These are phyloP conservation scores for Cyphomyrus plagiostoma DNA, from an alignment of 2,113 vertebrate species.

Conservation along the genomic window DNA sequence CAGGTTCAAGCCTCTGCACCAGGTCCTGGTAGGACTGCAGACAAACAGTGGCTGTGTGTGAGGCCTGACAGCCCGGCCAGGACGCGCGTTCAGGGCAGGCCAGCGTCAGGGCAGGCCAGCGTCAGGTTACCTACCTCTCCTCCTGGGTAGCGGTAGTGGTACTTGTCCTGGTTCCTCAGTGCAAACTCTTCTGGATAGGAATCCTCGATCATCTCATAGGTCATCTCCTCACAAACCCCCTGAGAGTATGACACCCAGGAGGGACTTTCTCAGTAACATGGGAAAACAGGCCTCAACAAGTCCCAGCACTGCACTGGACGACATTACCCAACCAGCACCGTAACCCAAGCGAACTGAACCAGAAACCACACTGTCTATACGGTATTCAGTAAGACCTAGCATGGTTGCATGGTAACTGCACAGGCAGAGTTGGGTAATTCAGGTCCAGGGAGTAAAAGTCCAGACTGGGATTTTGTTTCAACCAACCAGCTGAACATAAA, in stretches of 20 bases:
- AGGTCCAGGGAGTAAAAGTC: too few relatives aligned
- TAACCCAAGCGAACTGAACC: too few relatives aligned
- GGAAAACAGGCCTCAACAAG: neutral
- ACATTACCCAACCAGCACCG: too few relatives aligned
- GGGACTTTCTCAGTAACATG: neutral
- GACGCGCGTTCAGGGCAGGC: neutral
- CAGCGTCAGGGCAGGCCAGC: neutral
- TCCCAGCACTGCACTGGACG: too few relatives aligned
- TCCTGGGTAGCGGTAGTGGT: conserved; percentile 89
- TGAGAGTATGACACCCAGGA: conserved; percentile 40
- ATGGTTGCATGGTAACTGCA: too few relatives aligned
- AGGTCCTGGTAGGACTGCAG: conserved; percentile 91
- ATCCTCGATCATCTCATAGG: conserved; percentile 77
- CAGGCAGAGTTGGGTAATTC: too few relatives aligned
- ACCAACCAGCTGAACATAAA: too few relatives aligned
- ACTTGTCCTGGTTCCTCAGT: conserved; percentile 89
- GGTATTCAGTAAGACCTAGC: too few relatives aligned
- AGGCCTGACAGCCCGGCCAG: neutral
- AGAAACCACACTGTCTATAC: too few relatives aligned
- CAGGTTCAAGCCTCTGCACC: conserved; percentile 89
- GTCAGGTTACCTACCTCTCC: conserved; percentile 72
- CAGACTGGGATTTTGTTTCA: too few relatives aligned
- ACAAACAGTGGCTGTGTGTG: conserved; percentile 19
- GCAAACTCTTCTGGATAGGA: conserved; percentile 82
- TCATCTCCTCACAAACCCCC: conserved; percentile 96